Conservation (phyloP, 2,797 vertebrate species). For the Rhadinocentrus ornatus region DNA sequence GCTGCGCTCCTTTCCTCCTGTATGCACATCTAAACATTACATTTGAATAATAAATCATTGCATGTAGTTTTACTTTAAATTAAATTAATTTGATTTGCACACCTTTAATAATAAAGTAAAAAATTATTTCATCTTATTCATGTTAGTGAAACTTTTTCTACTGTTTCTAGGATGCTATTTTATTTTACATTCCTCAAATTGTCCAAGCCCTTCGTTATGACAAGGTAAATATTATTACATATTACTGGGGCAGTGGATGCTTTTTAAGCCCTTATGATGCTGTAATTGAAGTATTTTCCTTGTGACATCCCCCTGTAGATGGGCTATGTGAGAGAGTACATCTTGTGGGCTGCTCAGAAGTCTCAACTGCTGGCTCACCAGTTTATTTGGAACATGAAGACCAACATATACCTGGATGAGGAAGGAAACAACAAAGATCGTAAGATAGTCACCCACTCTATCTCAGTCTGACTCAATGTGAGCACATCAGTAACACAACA, state of each 20-base stretch:
- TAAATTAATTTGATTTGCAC: not conserved
- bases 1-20: conserved; percentile 94
- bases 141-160: not conserved
- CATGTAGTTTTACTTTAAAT: not conserved
- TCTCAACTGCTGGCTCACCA: conserved; percentile 97
- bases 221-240: conserved; percentile 83
- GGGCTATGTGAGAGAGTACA: conserved; percentile 97
- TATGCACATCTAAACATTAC: conserved; percentile 62
- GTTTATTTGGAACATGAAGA: conserved; percentile 99
- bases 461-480: not conserved
- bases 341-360: conserved; percentile 94
- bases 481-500: too few relatives aligned
- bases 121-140: not conserved
- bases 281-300: not conserved
- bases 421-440: conserved; percentile 94
- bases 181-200: conserved; percentile 99
- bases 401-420: conserved; percentile 93
- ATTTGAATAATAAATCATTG: not conserved
- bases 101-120: not conserved
- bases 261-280: not conserved
- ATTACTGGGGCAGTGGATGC: not conserved
- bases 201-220: conserved; percentile 97
- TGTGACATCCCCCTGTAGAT: conserved; percentile 79
- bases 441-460: conserved; percentile 70
- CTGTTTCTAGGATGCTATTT: conserved; percentile 90